phyloP scores from a whole-genome alignment of 2,113 vertebrate species.

The Larimichthys polyactis region DNA sequence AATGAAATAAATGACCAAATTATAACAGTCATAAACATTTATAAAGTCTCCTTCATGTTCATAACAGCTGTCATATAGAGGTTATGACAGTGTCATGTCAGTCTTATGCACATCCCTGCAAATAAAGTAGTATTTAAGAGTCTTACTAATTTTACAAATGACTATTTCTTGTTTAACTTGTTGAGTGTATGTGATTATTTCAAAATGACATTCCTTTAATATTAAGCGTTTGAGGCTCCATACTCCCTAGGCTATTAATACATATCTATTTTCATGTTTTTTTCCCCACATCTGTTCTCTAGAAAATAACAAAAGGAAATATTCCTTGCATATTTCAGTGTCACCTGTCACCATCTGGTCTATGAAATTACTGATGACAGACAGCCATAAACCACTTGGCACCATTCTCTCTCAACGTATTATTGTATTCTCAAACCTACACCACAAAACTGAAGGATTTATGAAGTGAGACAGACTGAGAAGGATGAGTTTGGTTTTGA shows the following conservation, averaged over 20 bases:
- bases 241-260: not conserved
- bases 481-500: conserved; percentile 62
- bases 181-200: not conserved
- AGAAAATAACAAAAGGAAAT: conserved; percentile 7
- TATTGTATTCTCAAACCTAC: conserved; percentile 47
- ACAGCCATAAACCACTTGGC: conserved; percentile 61
- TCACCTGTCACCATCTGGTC: conserved; percentile 70
- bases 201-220: not conserved
- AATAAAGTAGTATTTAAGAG: too few species aligned
- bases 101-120: too few species aligned
- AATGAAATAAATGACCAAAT: too few species aligned
- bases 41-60: too few species aligned
- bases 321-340: conserved; percentile 44
- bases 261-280: conserved; percentile 7
- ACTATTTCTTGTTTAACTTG: too few species aligned
- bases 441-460: conserved; percentile 64
- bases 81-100: too few species aligned
- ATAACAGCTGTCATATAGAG: too few species aligned
- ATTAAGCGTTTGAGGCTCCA: not conserved
- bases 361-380: conserved; percentile 51
- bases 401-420: conserved; percentile 43
- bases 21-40: too few species aligned
- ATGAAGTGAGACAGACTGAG: conserved; percentile 65
- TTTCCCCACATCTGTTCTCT: conserved; percentile 13
- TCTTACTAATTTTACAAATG: too few species aligned